These are phyloP conservation scores for Indicator indicator DNA, from an alignment of 2,113 vertebrate species.

Conservation along the genomic window DNA sequence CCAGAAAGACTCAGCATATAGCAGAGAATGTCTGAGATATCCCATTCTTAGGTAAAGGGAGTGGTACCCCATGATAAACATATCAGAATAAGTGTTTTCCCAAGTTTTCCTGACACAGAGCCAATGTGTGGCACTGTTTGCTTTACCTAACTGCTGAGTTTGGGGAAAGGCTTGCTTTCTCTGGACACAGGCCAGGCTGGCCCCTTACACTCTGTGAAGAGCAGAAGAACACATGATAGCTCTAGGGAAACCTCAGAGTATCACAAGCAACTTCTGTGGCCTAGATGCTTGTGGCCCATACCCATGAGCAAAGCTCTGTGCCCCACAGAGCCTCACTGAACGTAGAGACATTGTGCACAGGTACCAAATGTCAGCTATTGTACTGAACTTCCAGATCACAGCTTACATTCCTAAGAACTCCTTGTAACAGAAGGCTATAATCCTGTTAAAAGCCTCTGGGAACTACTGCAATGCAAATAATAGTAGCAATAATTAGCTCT, in stretches of 20 bases:
- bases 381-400: background rate
- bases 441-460: constrained; percentile 40
- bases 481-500: constrained; percentile 70
- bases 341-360: background rate
- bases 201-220: background rate
- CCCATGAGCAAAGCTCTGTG: background rate
- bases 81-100: background rate
- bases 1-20: background rate
- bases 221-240: background rate
- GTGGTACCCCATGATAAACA: background rate
- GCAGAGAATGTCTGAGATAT: background rate
- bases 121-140: background rate
- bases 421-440: constrained; percentile 36
- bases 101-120: background rate
- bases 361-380: background rate
- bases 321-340: background rate
- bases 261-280: background rate
- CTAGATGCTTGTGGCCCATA: background rate
- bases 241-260: background rate
- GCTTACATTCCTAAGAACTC: background rate
- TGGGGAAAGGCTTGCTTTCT: background rate
- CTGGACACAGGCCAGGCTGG: background rate
- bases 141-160: background rate
- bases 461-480: constrained; percentile 65
- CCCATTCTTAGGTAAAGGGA: background rate